A percentile compares a stretch with the other conserved stretches of the same genome.
These are phyloP conservation scores for Pachypanchax playfairii DNA, from an alignment of 2,113 vertebrate genomes.

Conservation along the genomic window DNA sequence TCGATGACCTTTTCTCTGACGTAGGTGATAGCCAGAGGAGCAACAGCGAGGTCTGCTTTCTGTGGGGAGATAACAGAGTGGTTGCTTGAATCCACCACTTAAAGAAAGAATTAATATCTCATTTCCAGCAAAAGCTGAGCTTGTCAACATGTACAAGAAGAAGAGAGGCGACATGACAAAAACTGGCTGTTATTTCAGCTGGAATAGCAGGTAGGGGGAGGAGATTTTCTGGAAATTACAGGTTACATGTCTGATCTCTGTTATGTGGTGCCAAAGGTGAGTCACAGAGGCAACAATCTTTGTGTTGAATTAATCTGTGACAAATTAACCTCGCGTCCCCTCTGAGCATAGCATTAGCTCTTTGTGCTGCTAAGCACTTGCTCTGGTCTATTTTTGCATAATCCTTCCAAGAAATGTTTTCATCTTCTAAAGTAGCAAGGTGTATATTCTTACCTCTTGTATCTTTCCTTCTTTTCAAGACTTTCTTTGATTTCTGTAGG, in stretches of 20 bases:
- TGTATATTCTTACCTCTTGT: background rate
- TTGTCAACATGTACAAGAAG: conserved; percentile 36
- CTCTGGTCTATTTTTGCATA: conserved; percentile 25
- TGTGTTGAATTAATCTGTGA: conserved; percentile 47
- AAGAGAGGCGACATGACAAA: conserved; percentile 21
- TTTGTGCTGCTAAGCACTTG: conserved; percentile 4
- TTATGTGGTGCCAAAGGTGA: conserved; percentile 44
- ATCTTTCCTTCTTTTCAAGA: background rate
- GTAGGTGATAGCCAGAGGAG: conserved; percentile 96
- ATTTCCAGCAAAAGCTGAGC: conserved; percentile 8
- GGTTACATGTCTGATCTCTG: conserved; percentile 38
- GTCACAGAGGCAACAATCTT: conserved; percentile 31
- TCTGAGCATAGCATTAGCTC: conserved; percentile 31
- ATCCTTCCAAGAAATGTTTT: conserved; percentile 19
- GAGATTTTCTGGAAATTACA: conserved; percentile 49
- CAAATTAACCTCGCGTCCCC: conserved; percentile 33
- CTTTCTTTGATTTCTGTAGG: background rate
- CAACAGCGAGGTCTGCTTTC: conserved; percentile 98
- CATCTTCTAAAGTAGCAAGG: background rate
- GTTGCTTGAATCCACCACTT: conserved; percentile 48
- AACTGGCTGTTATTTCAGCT: conserved; percentile 39
- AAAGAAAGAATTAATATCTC: conserved; percentile 62
- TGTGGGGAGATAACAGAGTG: conserved; percentile 63
- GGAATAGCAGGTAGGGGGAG: conserved; percentile 34
- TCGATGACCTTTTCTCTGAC: conserved; percentile 98